Conservation (phyloP, 2,888 invertebrate genomes). For the Nebria salina region DNA sequence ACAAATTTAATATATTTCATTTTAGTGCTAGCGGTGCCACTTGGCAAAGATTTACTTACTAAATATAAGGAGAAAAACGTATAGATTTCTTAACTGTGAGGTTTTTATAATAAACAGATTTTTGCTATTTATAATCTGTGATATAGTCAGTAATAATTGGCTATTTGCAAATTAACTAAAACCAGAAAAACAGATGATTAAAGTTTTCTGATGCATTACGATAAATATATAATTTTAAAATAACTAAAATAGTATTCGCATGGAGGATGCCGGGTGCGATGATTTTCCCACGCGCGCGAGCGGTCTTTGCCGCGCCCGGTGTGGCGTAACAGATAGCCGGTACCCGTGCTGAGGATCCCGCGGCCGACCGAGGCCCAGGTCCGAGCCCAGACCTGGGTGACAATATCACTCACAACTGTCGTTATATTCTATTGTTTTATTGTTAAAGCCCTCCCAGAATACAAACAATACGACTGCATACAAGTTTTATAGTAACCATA, state of each 20-base stretch:
- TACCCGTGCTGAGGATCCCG: not conserved
- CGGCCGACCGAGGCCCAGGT: not conserved
- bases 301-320: slow-evolving; percentile 2
- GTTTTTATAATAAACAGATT: too few relatives aligned
- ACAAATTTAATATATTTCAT: too few relatives aligned
- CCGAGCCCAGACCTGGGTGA: not conserved
- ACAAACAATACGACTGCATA: slow-evolving; percentile 25
- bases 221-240: not conserved
- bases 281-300: slow-evolving; percentile 28
- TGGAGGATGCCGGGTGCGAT: not conserved
- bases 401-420: slow-evolving; percentile 32
- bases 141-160: too few relatives aligned
- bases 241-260: not conserved
- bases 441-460: slow-evolving; percentile 21
- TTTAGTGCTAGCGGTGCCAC: too few relatives aligned
- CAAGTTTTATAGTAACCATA: slow-evolving; percentile 14
- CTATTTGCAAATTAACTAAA: too few relatives aligned
- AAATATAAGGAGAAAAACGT: too few relatives aligned
- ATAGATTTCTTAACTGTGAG: too few relatives aligned
- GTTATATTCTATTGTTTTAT: slow-evolving; percentile 44
- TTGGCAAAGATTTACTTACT: too few relatives aligned
- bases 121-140: too few relatives aligned
- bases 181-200: too few relatives aligned
- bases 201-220: too few relatives aligned
- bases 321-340: slow-evolving; percentile 31